phyloP scores from a whole-genome alignment of 2,888 invertebrate species.

The Synanthedon vespiformis region DNA sequence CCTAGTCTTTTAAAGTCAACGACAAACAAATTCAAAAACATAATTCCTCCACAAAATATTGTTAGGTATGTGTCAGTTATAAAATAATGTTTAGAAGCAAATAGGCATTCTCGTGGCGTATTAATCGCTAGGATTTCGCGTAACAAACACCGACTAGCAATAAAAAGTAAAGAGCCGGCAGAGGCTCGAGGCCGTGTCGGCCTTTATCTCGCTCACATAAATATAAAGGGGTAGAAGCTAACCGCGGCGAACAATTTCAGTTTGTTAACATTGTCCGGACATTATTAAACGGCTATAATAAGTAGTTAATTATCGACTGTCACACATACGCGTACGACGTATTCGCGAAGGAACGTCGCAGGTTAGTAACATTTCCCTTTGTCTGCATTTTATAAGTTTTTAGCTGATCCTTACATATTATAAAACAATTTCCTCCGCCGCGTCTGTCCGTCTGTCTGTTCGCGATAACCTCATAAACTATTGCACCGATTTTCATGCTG shows the following conservation, averaged over 20 bases:
- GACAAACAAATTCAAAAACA: too few relatives aligned
- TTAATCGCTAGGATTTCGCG: conserved; percentile 29
- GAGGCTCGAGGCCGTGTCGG: conserved; percentile 31
- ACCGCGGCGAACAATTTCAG: conserved; percentile 33
- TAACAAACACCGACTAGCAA: conserved; percentile 37
- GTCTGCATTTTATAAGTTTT: neutral
- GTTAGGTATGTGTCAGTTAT: too few relatives aligned
- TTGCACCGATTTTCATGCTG: too few relatives aligned
- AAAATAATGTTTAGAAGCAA: neutral
- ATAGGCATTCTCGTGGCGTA: conserved; percentile 9
- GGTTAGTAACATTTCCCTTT: conserved; percentile 20
- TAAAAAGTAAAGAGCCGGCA: conserved; percentile 35
- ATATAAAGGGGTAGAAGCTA: conserved; percentile 30
- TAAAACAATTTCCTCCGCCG: too few relatives aligned
- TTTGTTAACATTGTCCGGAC: conserved; percentile 47
- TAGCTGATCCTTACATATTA: too few relatives aligned
- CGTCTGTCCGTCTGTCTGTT: too few relatives aligned
- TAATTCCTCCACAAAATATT: too few relatives aligned
- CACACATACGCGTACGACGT: conserved; percentile 26
- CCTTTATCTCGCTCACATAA: conserved; percentile 45
- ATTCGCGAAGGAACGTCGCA: conserved; percentile 12
- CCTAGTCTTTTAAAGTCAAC: too few relatives aligned
- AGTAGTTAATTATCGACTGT: conserved; percentile 52
- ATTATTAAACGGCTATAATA: conserved; percentile 48
- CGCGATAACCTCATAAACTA: too few relatives aligned